These are phyloP conservation scores for Plutomurus gul DNA, from an alignment of 1,140 invertebrate species.

Conservation along the genomic window DNA sequence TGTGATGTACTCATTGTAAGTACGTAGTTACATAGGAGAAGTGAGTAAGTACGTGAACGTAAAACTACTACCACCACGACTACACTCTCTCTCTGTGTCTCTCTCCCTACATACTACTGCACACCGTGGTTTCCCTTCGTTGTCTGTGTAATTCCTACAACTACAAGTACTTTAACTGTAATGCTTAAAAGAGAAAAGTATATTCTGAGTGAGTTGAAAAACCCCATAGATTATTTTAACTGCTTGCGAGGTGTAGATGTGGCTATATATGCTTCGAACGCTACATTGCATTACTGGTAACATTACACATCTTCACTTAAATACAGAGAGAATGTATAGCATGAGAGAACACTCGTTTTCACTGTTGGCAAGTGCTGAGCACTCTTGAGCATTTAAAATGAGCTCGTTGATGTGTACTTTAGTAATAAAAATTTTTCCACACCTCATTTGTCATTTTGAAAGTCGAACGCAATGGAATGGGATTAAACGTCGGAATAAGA, in stretches of 20 bases:
- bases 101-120: neutral
- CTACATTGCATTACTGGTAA: constrained; percentile 14
- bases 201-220: constrained; percentile 24
- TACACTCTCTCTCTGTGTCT: neutral
- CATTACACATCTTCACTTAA: neutral
- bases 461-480: neutral
- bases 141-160: neutral
- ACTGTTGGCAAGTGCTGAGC: constrained; percentile 4
- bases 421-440: constrained; percentile 39
- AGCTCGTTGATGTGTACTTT: constrained; percentile 27
- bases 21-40: neutral
- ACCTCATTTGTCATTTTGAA: constrained; percentile 36
- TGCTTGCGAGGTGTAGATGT: constrained; percentile 1
- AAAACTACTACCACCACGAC: too few relatives aligned
- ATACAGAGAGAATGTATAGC: neutral
- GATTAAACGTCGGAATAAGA: neutral
- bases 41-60: neutral
- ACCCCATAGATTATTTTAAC: constrained; percentile 27
- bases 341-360: constrained; percentile 1
- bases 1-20: constrained; percentile 2
- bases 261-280: constrained; percentile 11
- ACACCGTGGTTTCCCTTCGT: neutral
- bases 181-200: constrained; percentile 22
- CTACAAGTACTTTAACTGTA: constrained; percentile 9
- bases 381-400: constrained; percentile 23